Base-by-base conservation (phyloP, 2,113 vertebrate species). In the Bufo bufo region DNA sequence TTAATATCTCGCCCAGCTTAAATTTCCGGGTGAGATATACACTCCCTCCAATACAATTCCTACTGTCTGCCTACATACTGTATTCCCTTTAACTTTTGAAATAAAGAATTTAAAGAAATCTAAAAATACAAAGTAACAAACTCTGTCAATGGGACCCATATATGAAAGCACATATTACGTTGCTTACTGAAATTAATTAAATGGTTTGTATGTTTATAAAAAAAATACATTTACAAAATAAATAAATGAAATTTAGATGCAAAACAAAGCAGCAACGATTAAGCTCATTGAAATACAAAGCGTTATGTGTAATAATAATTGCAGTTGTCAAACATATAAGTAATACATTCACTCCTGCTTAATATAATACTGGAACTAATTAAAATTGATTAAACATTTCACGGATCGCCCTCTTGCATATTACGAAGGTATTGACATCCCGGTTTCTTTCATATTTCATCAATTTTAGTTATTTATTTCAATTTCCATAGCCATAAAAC, bases 401-500 rank as follows among this genome's bases (percentile, higher is more conserved):
- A 85, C 19, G 72, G 79, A 86, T 86, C 45, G 23, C 80, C 59
- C 80, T 69, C 61, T 71, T 33, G 74, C 50, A 80, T 89, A 92
- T 65, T 6, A 23, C 43, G 14, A 12, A 66, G 74, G 49, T 77
- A 89, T 84, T 50, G 87, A 89, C 65, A 33, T 10, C 4, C 61
- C 14, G n/a, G 50, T 66, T 85, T 78, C 47, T 49, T 11, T 12
- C 59, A 77, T 47, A 90, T 91, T 92, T 92, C 92, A 94, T 93
- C 93, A 92, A 90, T 92, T 92, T 87, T 89, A 93, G 69, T 92
- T 93, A 91, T 92, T 93, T 92, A 93, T 89, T 89, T 88, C 86
- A 92, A 93, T 94, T 95, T 90, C 90, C 92, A 89, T 80, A 91
- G 90, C 93, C 92, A 92, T 92, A 93, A 91, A 91, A 90, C 92